Conservation (phyloP, 2,888 invertebrate genomes). For the Xestobium rufovillosum region DNA sequence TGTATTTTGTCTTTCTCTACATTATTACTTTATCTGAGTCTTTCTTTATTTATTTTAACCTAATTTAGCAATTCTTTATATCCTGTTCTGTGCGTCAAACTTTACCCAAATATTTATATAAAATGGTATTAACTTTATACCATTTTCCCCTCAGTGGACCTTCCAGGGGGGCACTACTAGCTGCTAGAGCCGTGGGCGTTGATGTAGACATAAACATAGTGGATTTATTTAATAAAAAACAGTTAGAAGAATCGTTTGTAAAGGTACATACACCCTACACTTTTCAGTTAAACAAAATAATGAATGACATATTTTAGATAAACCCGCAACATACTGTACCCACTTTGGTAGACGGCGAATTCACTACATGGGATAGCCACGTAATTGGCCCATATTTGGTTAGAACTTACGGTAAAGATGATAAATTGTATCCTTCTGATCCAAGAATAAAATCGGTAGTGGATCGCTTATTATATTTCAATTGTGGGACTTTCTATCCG, state of each 20-base stretch:
- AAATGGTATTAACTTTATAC: constrained; percentile 49
- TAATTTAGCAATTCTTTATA: no score
- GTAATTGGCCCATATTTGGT: constrained; percentile 58
- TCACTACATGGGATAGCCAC: constrained; percentile 60
- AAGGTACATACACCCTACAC: no score
- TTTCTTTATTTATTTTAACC: no score
- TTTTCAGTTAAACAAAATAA: no score
- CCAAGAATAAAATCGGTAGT: constrained; percentile 50
- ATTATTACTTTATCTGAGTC: no score
- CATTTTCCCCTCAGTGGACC: constrained; percentile 57
- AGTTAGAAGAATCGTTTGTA: constrained; percentile 48
- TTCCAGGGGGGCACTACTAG: constrained; percentile 53
- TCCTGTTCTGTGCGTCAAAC: no score
- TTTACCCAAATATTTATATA: no score
- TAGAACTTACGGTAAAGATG: constrained; percentile 53
- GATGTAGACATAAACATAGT: constrained; percentile 48
- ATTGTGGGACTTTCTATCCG: constrained; percentile 54
- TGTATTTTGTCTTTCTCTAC: no score
- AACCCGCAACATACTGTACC: constrained; percentile 64
- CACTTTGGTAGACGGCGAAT: constrained; percentile 59
- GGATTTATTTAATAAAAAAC: constrained; percentile 53
- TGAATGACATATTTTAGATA: constrained; percentile 44
- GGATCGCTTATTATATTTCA: constrained; percentile 57
- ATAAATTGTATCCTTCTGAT: constrained; percentile 55
- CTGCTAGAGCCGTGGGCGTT: constrained; percentile 51